Base-by-base conservation (phyloP, 1,140 invertebrate species). In the Copidosoma floridanum region DNA sequence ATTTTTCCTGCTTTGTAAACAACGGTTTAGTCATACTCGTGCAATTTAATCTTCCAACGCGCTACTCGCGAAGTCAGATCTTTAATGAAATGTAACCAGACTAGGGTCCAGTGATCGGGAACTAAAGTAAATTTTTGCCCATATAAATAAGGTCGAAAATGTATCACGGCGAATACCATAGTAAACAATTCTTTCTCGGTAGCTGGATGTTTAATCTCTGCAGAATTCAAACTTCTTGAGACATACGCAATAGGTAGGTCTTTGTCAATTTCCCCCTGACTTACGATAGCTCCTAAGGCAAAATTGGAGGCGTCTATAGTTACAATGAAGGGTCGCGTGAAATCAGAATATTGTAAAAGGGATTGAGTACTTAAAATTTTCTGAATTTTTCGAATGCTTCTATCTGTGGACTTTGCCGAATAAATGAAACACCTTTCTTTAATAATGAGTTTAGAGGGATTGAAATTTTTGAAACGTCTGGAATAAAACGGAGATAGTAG, bases 161-260 rank as follows among this genome's bases (percentile, higher is more conserved):
- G 43, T 24, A 52, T 60, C 14, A 57, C 44, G n/a, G n/a, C n/a
- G n/a, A n/a, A n/a, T n/a, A n/a, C n/a, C n/a, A n/a, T n/a, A n/a
- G n/a, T n/a, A n/a, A n/a, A n/a, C n/a, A n/a, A n/a, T n/a, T n/a
- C n/a, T n/a, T n/a, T n/a, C n/a, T n/a, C n/a, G n/a, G n/a, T 16
- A 35, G 77, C 77, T 1, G 68, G 69, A 57, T 82, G 84, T 20
- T 71, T 71, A 18, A 38, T 50, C 65, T 82, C 73, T 2, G 68
- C 55, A 23, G 61, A 32, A 14, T 61, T 74, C 12, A 81, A 59
- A 12, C 64, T 75, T 53, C 69, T 59, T 47, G 70, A 74, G 2
- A 68, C 68, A 62, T 74, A 59, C n/a, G 35, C 46, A n/a, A 43
- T n/a, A 16, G 6, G 12, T 35, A 6, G 6, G 6, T 12, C 6